Percentiles rank a stretch among this genome's conserved stretches.
Conservation (phyloP, 2,113 vertebrate species). For the Copsychus sechellarum region DNA sequence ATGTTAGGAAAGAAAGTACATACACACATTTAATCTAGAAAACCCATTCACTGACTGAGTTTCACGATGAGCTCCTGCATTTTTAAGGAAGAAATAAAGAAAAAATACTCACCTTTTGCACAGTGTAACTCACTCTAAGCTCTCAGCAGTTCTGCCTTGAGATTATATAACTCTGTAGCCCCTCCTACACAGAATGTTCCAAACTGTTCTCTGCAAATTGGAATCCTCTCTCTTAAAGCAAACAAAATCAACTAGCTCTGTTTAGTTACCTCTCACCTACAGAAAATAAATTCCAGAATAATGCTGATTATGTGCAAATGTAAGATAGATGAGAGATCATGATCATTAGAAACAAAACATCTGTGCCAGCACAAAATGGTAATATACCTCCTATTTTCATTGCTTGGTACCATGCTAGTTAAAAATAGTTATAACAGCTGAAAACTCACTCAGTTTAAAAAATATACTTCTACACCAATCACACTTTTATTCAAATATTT, state of each 20-base stretch:
- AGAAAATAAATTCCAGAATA: not conserved
- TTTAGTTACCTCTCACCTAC: not conserved
- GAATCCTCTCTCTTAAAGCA: not conserved
- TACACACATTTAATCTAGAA: not conserved
- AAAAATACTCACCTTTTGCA: not conserved
- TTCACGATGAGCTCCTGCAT: not conserved
- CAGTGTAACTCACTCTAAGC: rapidly evolving
- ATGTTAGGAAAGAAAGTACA: not conserved
- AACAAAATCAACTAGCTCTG: not conserved
- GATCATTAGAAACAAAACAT: not conserved
- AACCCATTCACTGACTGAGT: not conserved
- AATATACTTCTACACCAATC: not conserved
- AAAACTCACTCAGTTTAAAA: not conserved
- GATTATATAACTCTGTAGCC: not conserved
- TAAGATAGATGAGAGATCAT: not conserved
- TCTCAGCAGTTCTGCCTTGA: not conserved
- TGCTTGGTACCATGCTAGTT: not conserved
- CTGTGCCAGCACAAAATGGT: not conserved
- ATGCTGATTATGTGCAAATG: not conserved
- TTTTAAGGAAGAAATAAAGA: not conserved
- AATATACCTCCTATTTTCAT: not conserved
- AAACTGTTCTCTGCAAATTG: too few species aligned
- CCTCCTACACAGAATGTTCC: not conserved
- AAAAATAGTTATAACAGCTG: rapidly evolving
- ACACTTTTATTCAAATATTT: not conserved